Base-by-base conservation (phyloP, 2,113 vertebrate species). In the Platanista minor region DNA sequence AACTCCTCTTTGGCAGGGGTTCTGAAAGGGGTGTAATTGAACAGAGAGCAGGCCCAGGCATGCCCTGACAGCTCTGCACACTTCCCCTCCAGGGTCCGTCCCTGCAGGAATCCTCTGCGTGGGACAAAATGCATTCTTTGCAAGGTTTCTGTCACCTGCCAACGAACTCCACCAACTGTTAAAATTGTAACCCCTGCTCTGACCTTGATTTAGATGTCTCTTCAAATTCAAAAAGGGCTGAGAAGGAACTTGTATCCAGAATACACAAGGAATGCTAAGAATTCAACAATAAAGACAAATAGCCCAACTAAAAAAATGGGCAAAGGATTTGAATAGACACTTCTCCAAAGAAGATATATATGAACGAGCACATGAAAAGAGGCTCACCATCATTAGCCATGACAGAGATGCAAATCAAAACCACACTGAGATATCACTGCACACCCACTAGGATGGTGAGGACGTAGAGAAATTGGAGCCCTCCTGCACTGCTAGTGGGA, bases 141-240 rank as follows among this genome's bases (percentile, higher is more conserved):
- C 77, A 74, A 94, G n/a, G 46, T 86, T 96, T 91, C 86, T 89
- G 71, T 88, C 46, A 66, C 49, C 41, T 41, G 64, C 72, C 64
- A 54, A 41, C n/a, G 49, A 83, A 64, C 33, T 69, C 29, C 13
- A 71, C 1, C 39, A 74, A 86, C n/a, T 82, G 4, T 84, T 69
- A 11, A 84, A 94, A n/a, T 17, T 7, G 54, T 57, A 89, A 69
- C 15, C 36, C 59, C 20, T 46, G 25, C 59, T 41, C 43, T 11
- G 2, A 72, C 33, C 13, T 80, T 54, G 57, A 90, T 43, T 59
- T 93, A 87, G 29, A 33, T 5, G 1, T 75, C 75, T 89, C 88
- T 85, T 74, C 36, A 85, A 82, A 78, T 78, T 52, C 69, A 41
- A 59, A 25, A 81, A 39, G n/a, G 33, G 4, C 52, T 86, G 69